Conservation (phyloP, 2,888 invertebrate species). For the Dolichopus griseipennis region DNA sequence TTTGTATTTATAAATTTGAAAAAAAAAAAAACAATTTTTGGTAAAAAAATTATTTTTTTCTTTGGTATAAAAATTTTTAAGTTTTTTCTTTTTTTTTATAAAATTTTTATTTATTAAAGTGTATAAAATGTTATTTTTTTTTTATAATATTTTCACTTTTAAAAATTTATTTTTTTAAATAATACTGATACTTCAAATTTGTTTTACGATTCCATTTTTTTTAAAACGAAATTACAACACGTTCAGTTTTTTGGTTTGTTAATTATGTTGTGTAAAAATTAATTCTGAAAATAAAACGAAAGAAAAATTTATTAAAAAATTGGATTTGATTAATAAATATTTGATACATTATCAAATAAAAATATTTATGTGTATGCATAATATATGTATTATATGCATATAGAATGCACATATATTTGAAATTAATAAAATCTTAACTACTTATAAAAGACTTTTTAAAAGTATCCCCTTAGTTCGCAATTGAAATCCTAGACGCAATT, state of each 20-base stretch:
- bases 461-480: too few relatives aligned
- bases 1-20: slow-evolving; percentile 13
- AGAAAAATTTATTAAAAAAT: not conserved
- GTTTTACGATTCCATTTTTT: not conserved
- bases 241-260: not conserved
- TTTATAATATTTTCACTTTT: too few relatives aligned
- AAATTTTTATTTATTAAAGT: not conserved
- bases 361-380: too few relatives aligned
- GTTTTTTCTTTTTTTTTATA: slow-evolving; percentile 7
- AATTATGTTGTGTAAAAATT: not conserved
- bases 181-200: not conserved
- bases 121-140: slow-evolving; percentile 11
- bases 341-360: too few relatives aligned
- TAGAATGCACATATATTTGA: too few relatives aligned
- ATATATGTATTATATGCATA: too few relatives aligned
- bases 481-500: too few relatives aligned
- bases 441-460: too few relatives aligned
- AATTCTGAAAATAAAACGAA: not conserved
- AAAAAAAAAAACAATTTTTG: slow-evolving; percentile 8
- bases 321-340: not conserved
- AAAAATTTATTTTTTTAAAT: slow-evolving; percentile 4
- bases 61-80: slow-evolving; percentile 1
- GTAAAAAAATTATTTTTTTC: slow-evolving; percentile 7
- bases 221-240: not conserved
- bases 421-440: too few relatives aligned